Base-by-base conservation (phyloP, 2,113 vertebrate genomes). In the Argyrosomus japonicus region DNA sequence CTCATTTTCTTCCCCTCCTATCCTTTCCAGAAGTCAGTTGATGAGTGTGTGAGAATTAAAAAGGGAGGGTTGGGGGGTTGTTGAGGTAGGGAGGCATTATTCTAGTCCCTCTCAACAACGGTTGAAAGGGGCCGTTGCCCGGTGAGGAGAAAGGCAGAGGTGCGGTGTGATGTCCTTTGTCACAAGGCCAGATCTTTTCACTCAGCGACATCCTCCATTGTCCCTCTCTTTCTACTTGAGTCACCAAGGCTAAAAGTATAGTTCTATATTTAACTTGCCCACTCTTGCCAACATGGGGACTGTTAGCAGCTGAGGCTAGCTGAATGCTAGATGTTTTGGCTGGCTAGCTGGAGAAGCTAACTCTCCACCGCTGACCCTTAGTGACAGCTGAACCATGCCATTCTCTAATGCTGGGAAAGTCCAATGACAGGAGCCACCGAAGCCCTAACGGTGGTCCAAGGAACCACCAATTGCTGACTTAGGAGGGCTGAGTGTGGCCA, bases 231-330 rank as follows among this genome's bases (percentile, higher is more conserved):
- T 73, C 79, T 79, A 89, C 85, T 57, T 27, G 73, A 87, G 87
- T 84, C 89, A 75, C 82, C 68, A n/a, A 61, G 77, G 88, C 90
- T 89, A 90, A 89, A 85, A 88, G 84, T 84, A 47, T 56, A 56
- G 36, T 60, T 92, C 94, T 95, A 96, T 94, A 93, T 95, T 94
- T 96, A 95, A 89, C 93, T 77, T 25, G 9, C 69, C 68, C 75
- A 27, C 86, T 75, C 83, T 62, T 82, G 85, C 92, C 91, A 88
- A 88, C 86, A 81, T 21, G 74, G 83, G 74, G 36, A 76, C 85
- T 60, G 75, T 90, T 93, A 89, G 92, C 93, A 94, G 94, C 94
- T 94, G 94, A 90, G 87, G 80, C 85, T 85, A 86, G 86, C 86
- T 90, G 82, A 88, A 92, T 75, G 88, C 81, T 89, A 77, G 68